Percentiles rank a stretch among this genome's conserved stretches.
These are phyloP conservation scores for Neostethus bicornis DNA, from an alignment of 2,797 vertebrate genomes.

Conservation along the genomic window DNA sequence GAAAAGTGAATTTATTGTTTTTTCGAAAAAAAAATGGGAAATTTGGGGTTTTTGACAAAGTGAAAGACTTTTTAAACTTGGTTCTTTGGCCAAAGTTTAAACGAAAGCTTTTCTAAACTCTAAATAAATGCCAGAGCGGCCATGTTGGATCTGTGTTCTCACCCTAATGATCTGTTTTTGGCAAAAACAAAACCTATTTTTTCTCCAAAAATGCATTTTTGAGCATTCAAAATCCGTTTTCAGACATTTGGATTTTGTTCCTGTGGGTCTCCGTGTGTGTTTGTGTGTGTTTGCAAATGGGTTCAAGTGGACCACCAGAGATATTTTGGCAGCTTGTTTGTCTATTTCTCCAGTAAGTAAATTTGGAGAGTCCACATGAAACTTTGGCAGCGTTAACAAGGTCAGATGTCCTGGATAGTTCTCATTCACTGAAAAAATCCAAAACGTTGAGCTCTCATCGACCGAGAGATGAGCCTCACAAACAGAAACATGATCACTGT, in stretches of 20 bases:
- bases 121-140: no score
- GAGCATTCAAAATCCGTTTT: not conserved
- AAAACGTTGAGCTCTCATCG: conserved; percentile 4
- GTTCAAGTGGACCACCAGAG: not conserved
- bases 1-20: no score
- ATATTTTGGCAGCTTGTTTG: not conserved
- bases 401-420: conserved; percentile 16
- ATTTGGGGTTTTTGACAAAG: no score
- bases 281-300: not conserved
- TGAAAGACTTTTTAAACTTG: no score
- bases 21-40: no score
- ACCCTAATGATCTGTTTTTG: no score
- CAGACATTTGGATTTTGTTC: no score
- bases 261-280: no score
- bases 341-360: not conserved
- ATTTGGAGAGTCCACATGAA: conserved; percentile 1
- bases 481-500: conserved; percentile 12
- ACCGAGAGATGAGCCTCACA: conserved; percentile 13
- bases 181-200: no score
- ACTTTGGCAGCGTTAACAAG: conserved; percentile 12
- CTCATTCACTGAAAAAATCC: conserved; percentile 23
- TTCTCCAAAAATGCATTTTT: not conserved
- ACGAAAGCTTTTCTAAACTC: no score
- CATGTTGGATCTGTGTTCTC: no score
- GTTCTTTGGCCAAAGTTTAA: no score